Percentiles rank a stretch among this genome's conserved stretches.
phyloP scores from a whole-genome alignment of 2,888 invertebrate species.

The Brenthis ino region DNA sequence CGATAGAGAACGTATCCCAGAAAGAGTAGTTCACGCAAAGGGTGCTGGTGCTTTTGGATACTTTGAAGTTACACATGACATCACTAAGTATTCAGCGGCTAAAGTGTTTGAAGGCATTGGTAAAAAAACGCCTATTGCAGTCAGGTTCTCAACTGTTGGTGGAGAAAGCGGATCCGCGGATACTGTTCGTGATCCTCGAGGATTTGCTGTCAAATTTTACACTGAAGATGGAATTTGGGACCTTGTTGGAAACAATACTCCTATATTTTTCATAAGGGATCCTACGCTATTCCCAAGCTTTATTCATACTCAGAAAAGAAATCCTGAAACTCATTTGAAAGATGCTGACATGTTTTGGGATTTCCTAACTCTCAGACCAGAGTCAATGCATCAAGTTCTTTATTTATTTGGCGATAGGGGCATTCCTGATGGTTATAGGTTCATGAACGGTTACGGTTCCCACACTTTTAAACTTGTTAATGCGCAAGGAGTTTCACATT shows the following conservation, averaged over 20 bases:
- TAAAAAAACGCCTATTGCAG: conserved; percentile 90
- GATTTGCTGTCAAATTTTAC: conserved; percentile 97
- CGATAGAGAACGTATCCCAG: conserved; percentile 96
- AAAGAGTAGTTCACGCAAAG: conserved; percentile 97
- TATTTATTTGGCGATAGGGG: conserved; percentile 95
- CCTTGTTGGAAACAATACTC: conserved; percentile 95
- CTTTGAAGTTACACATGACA: conserved; percentile 94
- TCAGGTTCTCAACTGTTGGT: conserved; percentile 93
- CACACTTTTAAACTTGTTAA: conserved; percentile 97
- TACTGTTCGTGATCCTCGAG: conserved; percentile 94
- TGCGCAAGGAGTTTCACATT: conserved; percentile 86
- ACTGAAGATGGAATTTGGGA: conserved; percentile 97
- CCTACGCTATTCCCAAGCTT: conserved; percentile 96
- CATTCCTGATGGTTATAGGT: conserved; percentile 94
- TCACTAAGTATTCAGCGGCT: conserved; percentile 89
- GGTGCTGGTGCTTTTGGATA: conserved; percentile 95
- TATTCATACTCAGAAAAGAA: conserved; percentile 97
- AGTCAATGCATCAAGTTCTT: conserved; percentile 91
- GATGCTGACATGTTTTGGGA: conserved; percentile 98
- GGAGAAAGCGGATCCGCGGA: conserved; percentile 96
- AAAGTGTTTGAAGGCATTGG: conserved; percentile 89
- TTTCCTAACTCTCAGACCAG: conserved; percentile 93
- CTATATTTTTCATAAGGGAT: conserved; percentile 96
- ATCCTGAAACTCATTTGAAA: conserved; percentile 94
- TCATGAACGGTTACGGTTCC: conserved; percentile 97